phyloP scores from a whole-genome alignment of 2,113 vertebrate species.

The Poecile atricapillus region DNA sequence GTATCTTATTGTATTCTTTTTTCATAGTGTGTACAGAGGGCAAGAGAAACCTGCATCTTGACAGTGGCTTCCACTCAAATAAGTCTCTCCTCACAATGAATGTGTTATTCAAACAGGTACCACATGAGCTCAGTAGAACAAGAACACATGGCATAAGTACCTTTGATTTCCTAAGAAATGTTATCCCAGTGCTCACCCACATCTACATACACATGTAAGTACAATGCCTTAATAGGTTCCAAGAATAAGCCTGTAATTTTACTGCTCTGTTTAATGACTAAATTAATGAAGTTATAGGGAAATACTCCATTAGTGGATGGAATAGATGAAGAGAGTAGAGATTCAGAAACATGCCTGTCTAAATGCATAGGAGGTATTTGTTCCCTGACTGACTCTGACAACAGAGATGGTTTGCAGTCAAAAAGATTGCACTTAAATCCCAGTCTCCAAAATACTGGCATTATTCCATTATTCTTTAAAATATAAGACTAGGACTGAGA shows the following conservation, averaged over 20 bases:
- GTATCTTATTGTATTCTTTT: background rate
- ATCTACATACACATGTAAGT: rapidly evolving
- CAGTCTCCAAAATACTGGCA: background rate
- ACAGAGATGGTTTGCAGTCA: background rate
- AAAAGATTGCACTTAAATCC: background rate
- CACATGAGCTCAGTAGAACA: background rate
- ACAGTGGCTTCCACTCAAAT: background rate
- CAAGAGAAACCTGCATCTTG: background rate
- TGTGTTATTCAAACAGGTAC: background rate
- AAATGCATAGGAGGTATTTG: background rate
- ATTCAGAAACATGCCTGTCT: background rate
- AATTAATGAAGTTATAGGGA: background rate
- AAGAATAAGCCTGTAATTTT: background rate
- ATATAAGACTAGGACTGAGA: background rate
- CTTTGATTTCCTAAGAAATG: background rate
- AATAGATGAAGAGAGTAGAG: background rate
- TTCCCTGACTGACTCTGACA: background rate
- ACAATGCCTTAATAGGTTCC: background rate
- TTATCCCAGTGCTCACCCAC: background rate
- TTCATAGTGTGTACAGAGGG: background rate
- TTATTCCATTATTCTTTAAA: background rate
- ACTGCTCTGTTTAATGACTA: background rate
- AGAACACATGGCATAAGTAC: background rate
- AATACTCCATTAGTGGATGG: background rate
- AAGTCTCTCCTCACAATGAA: background rate